A percentile compares a stretch with the other conserved stretches of the same genome.
phyloP scores from a whole-genome alignment of 2,888 invertebrate species.

The Phaedon cochleariae region DNA sequence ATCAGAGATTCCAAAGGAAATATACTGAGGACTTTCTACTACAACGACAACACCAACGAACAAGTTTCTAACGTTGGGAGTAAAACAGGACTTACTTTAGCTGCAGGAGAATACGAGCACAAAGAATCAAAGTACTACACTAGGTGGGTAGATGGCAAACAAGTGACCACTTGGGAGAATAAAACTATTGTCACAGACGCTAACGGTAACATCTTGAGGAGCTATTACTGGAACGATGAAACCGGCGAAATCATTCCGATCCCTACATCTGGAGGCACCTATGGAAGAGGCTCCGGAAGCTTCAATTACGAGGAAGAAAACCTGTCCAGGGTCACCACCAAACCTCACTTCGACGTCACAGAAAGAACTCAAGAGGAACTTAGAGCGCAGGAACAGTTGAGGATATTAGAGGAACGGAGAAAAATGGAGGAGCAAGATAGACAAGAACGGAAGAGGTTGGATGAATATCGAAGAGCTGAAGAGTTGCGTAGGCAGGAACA shows the following conservation, averaged over 20 bases:
- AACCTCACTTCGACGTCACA: neutral
- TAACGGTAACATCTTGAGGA: slow-evolving; percentile 45
- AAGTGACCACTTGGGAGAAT: slow-evolving; percentile 42
- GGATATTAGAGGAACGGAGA: slow-evolving; percentile 24
- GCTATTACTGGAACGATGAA: slow-evolving; percentile 27
- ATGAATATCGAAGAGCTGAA: neutral
- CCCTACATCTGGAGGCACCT: neutral
- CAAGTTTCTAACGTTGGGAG: neutral
- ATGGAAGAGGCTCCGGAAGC: neutral
- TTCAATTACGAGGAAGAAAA: neutral
- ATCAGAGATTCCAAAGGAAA: slow-evolving; percentile 48
- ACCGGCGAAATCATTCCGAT: slow-evolving; percentile 6
- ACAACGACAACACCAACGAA: slow-evolving; percentile 26
- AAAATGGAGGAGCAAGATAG: slow-evolving; percentile 11
- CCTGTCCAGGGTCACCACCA: neutral
- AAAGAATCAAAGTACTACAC: slow-evolving; percentile 21
- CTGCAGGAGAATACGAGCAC: slow-evolving; percentile 26
- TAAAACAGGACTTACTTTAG: neutral
- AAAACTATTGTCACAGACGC: slow-evolving; percentile 46
- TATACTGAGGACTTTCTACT: slow-evolving; percentile 43
- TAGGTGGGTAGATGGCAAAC: slow-evolving; percentile 35
- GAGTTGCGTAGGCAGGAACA: slow-evolving; percentile 6
- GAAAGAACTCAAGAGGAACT: slow-evolving; percentile 17
- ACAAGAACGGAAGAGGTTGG: slow-evolving; percentile 5
- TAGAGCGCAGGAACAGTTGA: slow-evolving; percentile 11